Evolutionary conservation across 2,113 vertebrate genomes (phyloP).

Genomic region (Loxodonta africana): DNA sequence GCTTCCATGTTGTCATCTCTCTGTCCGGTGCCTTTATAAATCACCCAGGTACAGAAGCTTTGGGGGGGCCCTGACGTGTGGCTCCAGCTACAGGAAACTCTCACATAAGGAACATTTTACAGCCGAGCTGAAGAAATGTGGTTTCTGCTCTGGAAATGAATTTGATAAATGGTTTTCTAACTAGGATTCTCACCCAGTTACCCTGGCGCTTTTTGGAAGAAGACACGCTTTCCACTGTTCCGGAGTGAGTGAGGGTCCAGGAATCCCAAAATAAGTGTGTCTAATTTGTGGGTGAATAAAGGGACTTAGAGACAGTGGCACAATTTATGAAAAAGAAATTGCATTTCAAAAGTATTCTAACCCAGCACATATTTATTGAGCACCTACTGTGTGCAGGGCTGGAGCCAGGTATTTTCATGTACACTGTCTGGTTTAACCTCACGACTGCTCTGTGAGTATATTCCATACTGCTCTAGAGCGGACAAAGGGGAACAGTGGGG

Average conservation of each 20-base stretch:
- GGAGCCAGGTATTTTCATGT: accelerated
- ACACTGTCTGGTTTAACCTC: neutral
- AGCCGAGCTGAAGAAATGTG: neutral
- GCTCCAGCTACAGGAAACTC: neutral
- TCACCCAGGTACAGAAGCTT: neutral
- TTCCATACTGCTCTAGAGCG: neutral
- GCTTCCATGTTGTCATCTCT: neutral
- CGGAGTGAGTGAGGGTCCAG: neutral
- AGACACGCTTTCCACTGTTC: neutral
- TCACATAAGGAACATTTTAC: neutral
- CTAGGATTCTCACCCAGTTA: neutral
- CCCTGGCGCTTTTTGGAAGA: neutral
- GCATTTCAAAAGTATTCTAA: neutral
- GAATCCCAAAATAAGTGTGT: neutral
- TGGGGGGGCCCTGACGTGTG: accelerated
- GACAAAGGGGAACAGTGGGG: neutral
- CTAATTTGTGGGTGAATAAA: neutral
- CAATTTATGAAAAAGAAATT: neutral
- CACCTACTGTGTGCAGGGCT: neutral
- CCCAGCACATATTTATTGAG: neutral
- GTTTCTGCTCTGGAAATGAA: neutral
- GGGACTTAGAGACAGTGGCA: neutral
- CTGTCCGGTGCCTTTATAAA: accelerated
- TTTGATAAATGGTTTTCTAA: neutral
- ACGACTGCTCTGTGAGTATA: accelerated